Conservation (phyloP, 2,888 invertebrate genomes). For the Halictus ligatus region DNA sequence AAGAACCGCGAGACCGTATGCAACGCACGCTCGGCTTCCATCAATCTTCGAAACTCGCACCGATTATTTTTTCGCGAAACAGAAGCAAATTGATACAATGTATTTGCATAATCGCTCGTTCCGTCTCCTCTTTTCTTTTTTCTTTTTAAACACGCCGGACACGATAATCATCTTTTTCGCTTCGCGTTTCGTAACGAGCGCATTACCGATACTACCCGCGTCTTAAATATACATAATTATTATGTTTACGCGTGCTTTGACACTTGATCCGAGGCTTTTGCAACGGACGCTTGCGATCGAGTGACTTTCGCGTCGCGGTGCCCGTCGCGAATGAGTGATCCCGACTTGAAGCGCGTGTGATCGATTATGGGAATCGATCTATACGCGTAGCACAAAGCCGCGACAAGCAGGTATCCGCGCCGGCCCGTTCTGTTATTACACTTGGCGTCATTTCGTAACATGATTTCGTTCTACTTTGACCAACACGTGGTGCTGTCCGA, state of each 20-base stretch:
- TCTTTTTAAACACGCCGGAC: neutral
- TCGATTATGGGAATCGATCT: too few species aligned
- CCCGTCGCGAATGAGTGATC: too few species aligned
- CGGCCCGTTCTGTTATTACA: neutral
- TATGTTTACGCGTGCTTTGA: neutral
- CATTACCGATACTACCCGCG: neutral
- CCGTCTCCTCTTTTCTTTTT: too few species aligned
- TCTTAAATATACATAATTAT: conserved; percentile 5
- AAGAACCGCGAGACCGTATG: conserved; percentile 27
- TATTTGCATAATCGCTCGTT: conserved; percentile 41
- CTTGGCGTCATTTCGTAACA: neutral
- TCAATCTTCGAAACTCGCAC: conserved; percentile 37
- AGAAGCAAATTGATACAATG: conserved; percentile 25
- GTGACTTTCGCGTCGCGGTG: too few species aligned
- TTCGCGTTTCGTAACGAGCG: neutral
- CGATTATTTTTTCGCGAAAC: conserved; percentile 36
- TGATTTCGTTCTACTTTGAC: neutral
- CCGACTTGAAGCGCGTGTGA: too few species aligned
- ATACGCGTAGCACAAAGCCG: neutral
- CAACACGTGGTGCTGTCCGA: neutral
- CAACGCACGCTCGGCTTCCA: conserved; percentile 14
- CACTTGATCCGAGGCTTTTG: neutral
- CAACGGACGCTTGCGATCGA: neutral
- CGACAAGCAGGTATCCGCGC: neutral
- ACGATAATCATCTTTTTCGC: neutral